Evolutionary conservation across 2,888 invertebrate species (phyloP), one percentile per base, ranked within the genome.

Genomic region (Zygothrica quintamaculata): DNA sequence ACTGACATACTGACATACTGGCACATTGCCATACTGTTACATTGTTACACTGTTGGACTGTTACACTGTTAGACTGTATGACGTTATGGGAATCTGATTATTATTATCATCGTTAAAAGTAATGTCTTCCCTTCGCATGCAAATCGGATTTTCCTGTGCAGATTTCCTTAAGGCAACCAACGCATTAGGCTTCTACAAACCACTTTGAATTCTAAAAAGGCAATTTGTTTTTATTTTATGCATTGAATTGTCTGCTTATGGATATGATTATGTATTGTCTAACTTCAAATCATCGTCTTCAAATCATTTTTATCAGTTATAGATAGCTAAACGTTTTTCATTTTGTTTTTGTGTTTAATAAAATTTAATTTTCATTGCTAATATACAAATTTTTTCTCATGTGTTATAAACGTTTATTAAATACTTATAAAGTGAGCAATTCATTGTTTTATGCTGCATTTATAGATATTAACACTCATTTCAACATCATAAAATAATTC

Each of bases 91-190:
- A 74, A 79, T 84, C 79, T 72, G 79, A 80, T 85, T 80, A 82
- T 76, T 85, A 76, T 85, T 70, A 78, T 85, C 84, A 78, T 85
- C 85, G 79, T 80, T 80, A 85, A 74, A 85, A 67, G 61, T 65
- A 69, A 73, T 72, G 66, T 36, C 48, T 59, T 40, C 44, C 43
- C 51, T 39, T 46, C 43, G 36, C 51, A 51, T 52, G 51, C 51
- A 61, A 65, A 77, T 62, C 77, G 74, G 69, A 76, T 74, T 48
- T 74, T 46, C 73, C 65, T 51, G 62, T 51, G 36, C 65, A 48
- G 81, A 62, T 79, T 84, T 60, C 61, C 74, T 44, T 31, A 31
- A 65, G 84, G 57, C 74, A 84, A 4, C 67, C 71, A 84, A 62
- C 67, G 61, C 81, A 79, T 84, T 84, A 81, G 52, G 59, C 55